A percentile compares a stretch with the other conserved stretches of the same genome.
These are phyloP conservation scores for Oreotrochilus melanogaster DNA, from an alignment of 2,113 vertebrate genomes.

Conservation along the genomic window DNA sequence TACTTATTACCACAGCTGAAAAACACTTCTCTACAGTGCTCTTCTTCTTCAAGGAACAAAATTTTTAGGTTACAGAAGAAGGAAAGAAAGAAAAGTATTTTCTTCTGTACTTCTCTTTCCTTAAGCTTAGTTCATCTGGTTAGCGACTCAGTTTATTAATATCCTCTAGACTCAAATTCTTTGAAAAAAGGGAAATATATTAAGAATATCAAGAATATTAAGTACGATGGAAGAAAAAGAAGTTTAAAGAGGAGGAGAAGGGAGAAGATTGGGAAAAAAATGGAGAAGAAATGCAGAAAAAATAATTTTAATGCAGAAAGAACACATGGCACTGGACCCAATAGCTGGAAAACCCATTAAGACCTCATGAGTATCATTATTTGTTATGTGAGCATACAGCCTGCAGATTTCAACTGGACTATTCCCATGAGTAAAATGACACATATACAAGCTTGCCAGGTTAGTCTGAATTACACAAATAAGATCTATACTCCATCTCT, in stretches of 20 bases:
- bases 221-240: neutral
- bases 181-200: neutral
- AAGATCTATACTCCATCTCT: neutral
- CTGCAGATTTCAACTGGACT: slow-evolving; percentile 25
- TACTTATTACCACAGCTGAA: neutral
- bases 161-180: neutral
- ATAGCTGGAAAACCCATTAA: slow-evolving; percentile 49
- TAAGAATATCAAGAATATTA: neutral
- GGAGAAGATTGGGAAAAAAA: neutral
- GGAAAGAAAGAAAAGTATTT: neutral
- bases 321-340: slow-evolving; percentile 26
- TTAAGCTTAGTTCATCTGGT: neutral
- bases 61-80: neutral
- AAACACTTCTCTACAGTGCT: neutral
- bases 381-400: slow-evolving; percentile 27
- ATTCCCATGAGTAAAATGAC: slow-evolving; percentile 37
- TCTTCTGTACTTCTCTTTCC: neutral
- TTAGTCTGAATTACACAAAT: neutral
- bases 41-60: neutral
- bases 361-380: slow-evolving; percentile 17
- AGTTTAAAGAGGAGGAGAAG: neutral
- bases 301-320: neutral
- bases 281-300: neutral
- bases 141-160: neutral
- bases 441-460: neutral